A percentile compares a stretch with the other conserved stretches of the same genome.
These are phyloP conservation scores for Anguilla marmorata DNA, from an alignment of 2,797 vertebrate species.

Conservation along the genomic window DNA sequence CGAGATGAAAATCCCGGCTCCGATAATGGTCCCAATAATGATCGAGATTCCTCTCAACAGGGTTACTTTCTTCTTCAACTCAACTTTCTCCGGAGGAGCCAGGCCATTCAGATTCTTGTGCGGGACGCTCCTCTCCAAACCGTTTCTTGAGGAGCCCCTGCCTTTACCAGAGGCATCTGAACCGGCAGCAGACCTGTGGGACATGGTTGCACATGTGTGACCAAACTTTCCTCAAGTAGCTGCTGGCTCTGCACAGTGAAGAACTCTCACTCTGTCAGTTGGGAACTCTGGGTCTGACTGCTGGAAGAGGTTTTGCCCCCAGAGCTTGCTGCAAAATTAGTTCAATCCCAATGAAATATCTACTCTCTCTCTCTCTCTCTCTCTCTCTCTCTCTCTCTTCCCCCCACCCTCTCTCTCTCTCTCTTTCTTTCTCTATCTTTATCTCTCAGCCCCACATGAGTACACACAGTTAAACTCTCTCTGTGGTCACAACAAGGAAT, in stretches of 20 bases:
- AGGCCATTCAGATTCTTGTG: slow-evolving; percentile 45
- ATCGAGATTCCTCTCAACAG: slow-evolving; percentile 89
- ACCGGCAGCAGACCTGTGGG: slow-evolving; percentile 62
- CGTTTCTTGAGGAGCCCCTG: slow-evolving; percentile 54
- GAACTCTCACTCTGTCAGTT: not conserved
- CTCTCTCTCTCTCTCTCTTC: slow-evolving; percentile 32
- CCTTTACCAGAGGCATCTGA: slow-evolving; percentile 54
- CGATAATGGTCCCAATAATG: slow-evolving; percentile 93
- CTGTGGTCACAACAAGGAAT: not conserved
- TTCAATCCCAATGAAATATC: slow-evolving; percentile 54
- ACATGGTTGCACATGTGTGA: slow-evolving; percentile 67
- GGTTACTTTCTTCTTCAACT: slow-evolving; percentile 90
- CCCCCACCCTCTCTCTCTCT: slow-evolving; percentile 8
- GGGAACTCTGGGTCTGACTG: not conserved
- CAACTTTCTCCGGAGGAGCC: slow-evolving; percentile 67
- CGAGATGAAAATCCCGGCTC: slow-evolving; percentile 96
- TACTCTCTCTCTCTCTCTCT: slow-evolving; percentile 47
- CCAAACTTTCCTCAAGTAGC: slow-evolving; percentile 10
- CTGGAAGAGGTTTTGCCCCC: slow-evolving; percentile 18
- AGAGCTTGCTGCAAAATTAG: slow-evolving; percentile 26
- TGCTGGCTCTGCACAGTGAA: not conserved
- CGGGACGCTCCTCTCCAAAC: slow-evolving; percentile 52
- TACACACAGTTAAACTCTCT: not conserved
- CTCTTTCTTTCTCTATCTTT: slow-evolving; percentile 20
- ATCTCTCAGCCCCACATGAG: slow-evolving; percentile 31